Evolutionary conservation across 2,113 vertebrate species (phyloP).

Genomic region (Phasianus colchicus): DNA sequence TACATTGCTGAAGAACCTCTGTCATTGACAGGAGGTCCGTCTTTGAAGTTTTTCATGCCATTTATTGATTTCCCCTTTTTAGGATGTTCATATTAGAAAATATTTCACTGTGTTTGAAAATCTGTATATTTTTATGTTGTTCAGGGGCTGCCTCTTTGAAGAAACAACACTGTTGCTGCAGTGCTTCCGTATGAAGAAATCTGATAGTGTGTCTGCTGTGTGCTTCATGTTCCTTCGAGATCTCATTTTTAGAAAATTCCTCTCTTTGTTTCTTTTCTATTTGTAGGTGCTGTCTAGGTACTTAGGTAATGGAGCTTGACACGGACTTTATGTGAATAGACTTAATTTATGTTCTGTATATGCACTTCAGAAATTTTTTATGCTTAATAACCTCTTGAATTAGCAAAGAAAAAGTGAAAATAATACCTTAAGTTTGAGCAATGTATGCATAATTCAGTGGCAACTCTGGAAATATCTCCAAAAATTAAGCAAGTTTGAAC

Average conservation of each 20-base stretch:
- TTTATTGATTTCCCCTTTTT: conserved; percentile 86
- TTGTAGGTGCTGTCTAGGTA: not conserved
- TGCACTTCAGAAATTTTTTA: not conserved
- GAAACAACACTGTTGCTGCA: conserved; percentile 71
- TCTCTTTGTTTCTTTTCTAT: conserved; percentile 24
- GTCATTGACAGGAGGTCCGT: conserved; percentile 84
- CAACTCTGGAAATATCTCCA: not conserved
- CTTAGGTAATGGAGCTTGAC: not conserved
- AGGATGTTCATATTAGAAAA: conserved; percentile 85
- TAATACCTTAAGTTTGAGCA: not conserved
- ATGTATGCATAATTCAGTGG: not conserved
- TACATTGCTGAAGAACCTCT: conserved; percentile 81
- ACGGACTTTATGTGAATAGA: not conserved
- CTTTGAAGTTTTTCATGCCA: conserved; percentile 88
- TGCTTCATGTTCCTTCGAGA: conserved; percentile 46
- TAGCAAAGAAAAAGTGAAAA: not conserved
- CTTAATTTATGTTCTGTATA: not conserved
- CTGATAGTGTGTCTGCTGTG: conserved; percentile 45
- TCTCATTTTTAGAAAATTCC: conserved; percentile 57
- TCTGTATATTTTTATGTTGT: conserved; percentile 79
- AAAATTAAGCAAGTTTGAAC: conserved; percentile 16
- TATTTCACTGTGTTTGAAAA: conserved; percentile 80
- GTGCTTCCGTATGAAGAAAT: conserved; percentile 69
- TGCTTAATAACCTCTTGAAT: not conserved
- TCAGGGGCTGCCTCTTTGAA: conserved; percentile 79